Conservation (phyloP, 1,140 invertebrate species). For the Halictus rubicundus region DNA sequence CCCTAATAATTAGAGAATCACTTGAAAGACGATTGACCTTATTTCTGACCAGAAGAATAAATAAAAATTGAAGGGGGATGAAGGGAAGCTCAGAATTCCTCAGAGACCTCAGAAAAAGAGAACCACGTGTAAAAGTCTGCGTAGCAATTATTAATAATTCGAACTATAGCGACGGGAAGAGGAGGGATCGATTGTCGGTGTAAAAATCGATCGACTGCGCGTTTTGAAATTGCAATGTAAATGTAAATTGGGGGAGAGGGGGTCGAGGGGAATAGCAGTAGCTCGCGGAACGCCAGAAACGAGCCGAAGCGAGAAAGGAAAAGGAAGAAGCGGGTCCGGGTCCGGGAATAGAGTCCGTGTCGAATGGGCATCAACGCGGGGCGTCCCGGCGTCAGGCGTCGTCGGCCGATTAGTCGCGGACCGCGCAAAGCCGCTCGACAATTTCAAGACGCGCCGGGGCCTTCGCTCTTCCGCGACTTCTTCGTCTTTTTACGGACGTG, state of each 20-base stretch:
- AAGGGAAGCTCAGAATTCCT: too few relatives aligned
- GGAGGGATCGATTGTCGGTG: too few relatives aligned
- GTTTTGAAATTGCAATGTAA: too few relatives aligned
- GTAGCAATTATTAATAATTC: too few relatives aligned
- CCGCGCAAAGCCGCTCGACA: conserved; percentile 46
- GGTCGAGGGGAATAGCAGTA: conserved; percentile 21
- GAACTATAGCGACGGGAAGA: too few relatives aligned
- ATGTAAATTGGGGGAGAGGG: neutral
- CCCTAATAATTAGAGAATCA: too few relatives aligned
- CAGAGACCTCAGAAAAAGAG: too few relatives aligned
- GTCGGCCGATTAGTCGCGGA: conserved; percentile 72
- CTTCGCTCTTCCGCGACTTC: conserved; percentile 29
- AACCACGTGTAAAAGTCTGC: too few relatives aligned
- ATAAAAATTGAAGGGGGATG: too few relatives aligned
- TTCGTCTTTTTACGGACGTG: conserved; percentile 18
- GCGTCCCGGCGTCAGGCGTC: conserved; percentile 71
- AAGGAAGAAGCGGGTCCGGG: conserved; percentile 17
- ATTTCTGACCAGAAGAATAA: too few relatives aligned
- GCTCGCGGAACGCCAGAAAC: neutral
- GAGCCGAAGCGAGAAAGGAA: neutral
- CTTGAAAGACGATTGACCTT: too few relatives aligned
- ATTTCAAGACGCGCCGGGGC: conserved; percentile 38
- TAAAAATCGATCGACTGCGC: too few relatives aligned
- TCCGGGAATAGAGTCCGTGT: conserved; percentile 72
- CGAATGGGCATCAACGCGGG: conserved; percentile 69